Percentiles rank a stretch among this genome's conserved stretches.
phyloP scores from a whole-genome alignment of 2,888 invertebrate genomes.

The Liposcelis brunnea region DNA sequence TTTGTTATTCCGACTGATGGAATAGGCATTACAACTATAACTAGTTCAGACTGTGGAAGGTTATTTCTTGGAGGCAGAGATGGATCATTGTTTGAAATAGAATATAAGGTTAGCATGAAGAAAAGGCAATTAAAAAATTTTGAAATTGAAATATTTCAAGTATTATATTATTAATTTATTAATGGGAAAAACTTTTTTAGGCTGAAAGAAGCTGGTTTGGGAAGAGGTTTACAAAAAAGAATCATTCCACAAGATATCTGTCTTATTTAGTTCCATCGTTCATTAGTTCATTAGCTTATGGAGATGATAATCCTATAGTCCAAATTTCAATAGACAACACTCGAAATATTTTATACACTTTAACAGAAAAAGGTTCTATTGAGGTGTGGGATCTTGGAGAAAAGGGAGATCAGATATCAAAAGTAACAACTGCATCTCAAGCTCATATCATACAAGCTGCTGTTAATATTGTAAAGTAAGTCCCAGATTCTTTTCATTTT shows the following conservation, averaged over 20 bases:
- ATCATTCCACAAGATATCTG: constrained; percentile 75
- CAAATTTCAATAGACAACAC: constrained; percentile 81
- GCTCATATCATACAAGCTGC: constrained; percentile 56
- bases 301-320: constrained; percentile 75
- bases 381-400: constrained; percentile 79
- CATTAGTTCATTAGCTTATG: constrained; percentile 56
- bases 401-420: constrained; percentile 51
- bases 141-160: not conserved
- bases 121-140: constrained; percentile 7
- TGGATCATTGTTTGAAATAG: constrained; percentile 86
- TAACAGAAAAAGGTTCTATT: constrained; percentile 76
- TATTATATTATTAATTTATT: constrained; percentile 4
- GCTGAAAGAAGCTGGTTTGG: constrained; percentile 86
- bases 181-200: constrained; percentile 27
- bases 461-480: constrained; percentile 65
- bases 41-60: constrained; percentile 64
- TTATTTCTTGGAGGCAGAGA: constrained; percentile 92
- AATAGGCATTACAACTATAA: constrained; percentile 62
- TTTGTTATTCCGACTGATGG: constrained; percentile 85
- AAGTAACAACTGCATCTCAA: constrained; percentile 58
- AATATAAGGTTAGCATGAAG: constrained; percentile 58
- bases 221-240: constrained; percentile 84
- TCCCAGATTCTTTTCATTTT: constrained; percentile 14
- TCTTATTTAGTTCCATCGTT: constrained; percentile 83
- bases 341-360: constrained; percentile 71